Evolutionary conservation across 2,113 vertebrate species (phyloP), one percentile per base, ranked within the genome.

Genomic region (Nycticryphes semicollaris): DNA sequence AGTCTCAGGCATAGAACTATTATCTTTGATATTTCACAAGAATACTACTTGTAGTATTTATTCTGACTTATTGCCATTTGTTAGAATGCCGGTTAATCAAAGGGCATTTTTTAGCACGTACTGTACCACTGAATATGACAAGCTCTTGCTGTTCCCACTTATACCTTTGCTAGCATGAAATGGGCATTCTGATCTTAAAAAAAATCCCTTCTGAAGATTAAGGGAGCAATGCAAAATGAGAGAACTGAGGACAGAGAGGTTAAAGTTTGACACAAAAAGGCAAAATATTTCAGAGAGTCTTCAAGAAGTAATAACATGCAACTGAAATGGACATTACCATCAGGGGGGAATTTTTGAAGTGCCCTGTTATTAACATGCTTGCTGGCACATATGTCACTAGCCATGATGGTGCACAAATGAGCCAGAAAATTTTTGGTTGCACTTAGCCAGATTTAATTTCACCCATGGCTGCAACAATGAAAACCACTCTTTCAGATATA

Each of bases 401-500:
- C 35, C 24, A 48, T 25, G 35, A 39, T 18, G 25, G 41, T 25
- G 78, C 41, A 73, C 16, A 78, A 62, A 53, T 41, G 35, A 80
- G 51, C 74, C 89, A 19, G 28, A 90, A 92, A 74, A 81, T 24
- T 24, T 68, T 85, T 76, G 45, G 27, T 93, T 86, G 50, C 28
- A 9, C 21, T 89, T 78, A 88, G 33, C 57, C 69, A 68, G 74
- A 82, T 93, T 80, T 53, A 57, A 73, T 94, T 96, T 93, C 73
- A 91, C 33, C 54, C 64, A 66, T 16, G 39, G 37, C 39, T 57
- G 54, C 57, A 86, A 59, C 50, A 59, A 85, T 87, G 41, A 14
- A 23, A 87, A 66, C 83, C 57, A 75, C 60, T 51, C 87, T 84
- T 87, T 88, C 73, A 88, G 80, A 95, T 89, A 88, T 33, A 93